Base-by-base conservation (phyloP, 2,888 invertebrate genomes). In the Leucozona laternaria region DNA sequence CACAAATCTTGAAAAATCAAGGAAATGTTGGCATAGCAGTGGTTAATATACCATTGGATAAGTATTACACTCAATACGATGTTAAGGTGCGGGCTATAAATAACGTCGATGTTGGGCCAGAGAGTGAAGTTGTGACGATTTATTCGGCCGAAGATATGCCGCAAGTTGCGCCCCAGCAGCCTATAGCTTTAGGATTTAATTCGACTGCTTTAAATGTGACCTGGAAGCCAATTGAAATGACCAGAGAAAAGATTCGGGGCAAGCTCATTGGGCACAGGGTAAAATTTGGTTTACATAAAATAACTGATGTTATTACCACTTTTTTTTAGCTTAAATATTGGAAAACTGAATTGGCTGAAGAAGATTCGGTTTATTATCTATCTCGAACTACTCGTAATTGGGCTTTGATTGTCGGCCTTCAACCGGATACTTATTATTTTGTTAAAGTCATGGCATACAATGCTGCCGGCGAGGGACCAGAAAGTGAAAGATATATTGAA, bases 371-470 rank as follows among this genome's bases (percentile, higher is more conserved):
- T 55, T 97, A 97, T 91, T 97, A 96, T 91, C 93, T 98, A 75
- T 98, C 97, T 11, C 95, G 98, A 84, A 96, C 96, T 2, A 97
- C 96, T 1, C 94, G 95, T 70, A 95, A 97, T 72, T 96, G 97
- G 96, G 97, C 98, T 0, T 93, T 98, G 2, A 97, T 99, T 90
- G 98, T 99, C 13, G 99, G 98, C 88, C 93, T 99, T 64, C 96
- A 97, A 89, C 97, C 98, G 0, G 96, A 98, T 91, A 98, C 97
- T 0, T 97, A 98, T 91, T 99, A 99, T 93, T 96, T 94, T 90
- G 97, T 99, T 0, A 97, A 98, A 94, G 96, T 97, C 2, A 98
- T 98, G 97, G 98, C 97, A 0, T 98, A 97, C 90, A 99, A 99
- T 93, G 95, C 97, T 0, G 99, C 98, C 4, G 99, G 99, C 2